These are phyloP conservation scores for Oncorhynchus clarkii DNA, from an alignment of 2,113 vertebrate species.

Conservation along the genomic window DNA sequence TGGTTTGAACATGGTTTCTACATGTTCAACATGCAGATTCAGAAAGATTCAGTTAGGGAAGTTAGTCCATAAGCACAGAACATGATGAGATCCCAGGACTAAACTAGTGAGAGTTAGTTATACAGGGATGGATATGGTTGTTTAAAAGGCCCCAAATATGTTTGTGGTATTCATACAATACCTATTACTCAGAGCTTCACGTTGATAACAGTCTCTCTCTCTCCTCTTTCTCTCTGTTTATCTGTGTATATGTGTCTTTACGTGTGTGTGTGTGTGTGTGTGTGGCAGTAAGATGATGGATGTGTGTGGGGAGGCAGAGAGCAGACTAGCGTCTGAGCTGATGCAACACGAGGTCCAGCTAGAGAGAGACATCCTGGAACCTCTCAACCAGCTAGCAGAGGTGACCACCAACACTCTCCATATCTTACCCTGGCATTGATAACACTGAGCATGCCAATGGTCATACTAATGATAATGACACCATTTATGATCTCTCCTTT, in stretches of 20 bases:
- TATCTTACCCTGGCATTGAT: background rate
- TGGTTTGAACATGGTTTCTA: no score
- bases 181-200: background rate
- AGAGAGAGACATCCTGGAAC: slow-evolving; percentile 88
- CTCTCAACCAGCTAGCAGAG: slow-evolving; percentile 87
- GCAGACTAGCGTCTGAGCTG: slow-evolving; percentile 84
- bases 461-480: background rate
- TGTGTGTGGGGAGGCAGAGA: slow-evolving; percentile 88
- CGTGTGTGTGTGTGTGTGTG: slow-evolving; percentile 24
- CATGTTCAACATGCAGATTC: no score
- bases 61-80: no score
- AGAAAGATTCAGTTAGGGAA: no score
- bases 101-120: no score
- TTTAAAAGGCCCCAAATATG: background rate
- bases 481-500: background rate
- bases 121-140: no score
- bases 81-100: no score
- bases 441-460: background rate
- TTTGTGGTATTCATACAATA: background rate
- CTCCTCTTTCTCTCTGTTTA: slow-evolving; percentile 4
- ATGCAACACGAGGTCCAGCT: slow-evolving; percentile 87
- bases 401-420: slow-evolving; percentile 57
- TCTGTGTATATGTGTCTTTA: background rate
- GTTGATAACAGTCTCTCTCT: slow-evolving; percentile 11
- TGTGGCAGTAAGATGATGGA: slow-evolving; percentile 89